Base-by-base conservation (phyloP, 1,140 invertebrate species). In the Drosophila biarmipes region DNA sequence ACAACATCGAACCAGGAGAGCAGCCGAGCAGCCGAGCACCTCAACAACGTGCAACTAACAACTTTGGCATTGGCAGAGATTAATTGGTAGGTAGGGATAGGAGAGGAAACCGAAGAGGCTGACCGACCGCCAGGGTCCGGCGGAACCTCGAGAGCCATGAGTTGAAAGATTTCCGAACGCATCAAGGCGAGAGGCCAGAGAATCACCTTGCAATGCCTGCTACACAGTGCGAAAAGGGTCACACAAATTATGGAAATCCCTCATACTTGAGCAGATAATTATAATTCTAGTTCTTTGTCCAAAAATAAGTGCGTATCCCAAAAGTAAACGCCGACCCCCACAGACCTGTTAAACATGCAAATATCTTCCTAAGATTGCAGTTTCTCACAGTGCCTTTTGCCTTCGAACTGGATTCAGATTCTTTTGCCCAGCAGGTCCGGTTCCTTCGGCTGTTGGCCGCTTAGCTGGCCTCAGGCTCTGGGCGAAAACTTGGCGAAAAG, bases 1-100 rank as follows among this genome's bases (percentile, higher is more conserved):
- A 90, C 78, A 81, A 82, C 78, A 78, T 80, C 66, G 73, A 55
- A 80, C 59, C 64, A 68, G 67, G 64, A 79, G 56, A 72, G 53
- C 51, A 71, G 61, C 49, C 69, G 43, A 15, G 37, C 0, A 15
- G 37, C 38, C 2, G 37, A 29, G 29, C 7, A 8, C 40, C 40
- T 4, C 73, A 67, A 67, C 72, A 87, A 81, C 82, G 79, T 89
- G 84, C 84, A 86, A 90, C 81, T 90, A 90, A 90, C 87, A 90
- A 90, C 87, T 90, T 90, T 90, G 87, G 87, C 87, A 90, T 90
- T 90, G 87, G 87, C 87, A 90, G 86, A 90, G 87, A 90, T 90
- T 90, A 90, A 90, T 90, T 90, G 87, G 87, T 90, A 86, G 87
- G 87, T 80, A 87, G 81, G 81, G 75, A 90, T 51, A 77, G 84